These are phyloP conservation scores for Nesogale talazaci DNA, from an alignment of 2,113 vertebrate species.

Conservation along the genomic window DNA sequence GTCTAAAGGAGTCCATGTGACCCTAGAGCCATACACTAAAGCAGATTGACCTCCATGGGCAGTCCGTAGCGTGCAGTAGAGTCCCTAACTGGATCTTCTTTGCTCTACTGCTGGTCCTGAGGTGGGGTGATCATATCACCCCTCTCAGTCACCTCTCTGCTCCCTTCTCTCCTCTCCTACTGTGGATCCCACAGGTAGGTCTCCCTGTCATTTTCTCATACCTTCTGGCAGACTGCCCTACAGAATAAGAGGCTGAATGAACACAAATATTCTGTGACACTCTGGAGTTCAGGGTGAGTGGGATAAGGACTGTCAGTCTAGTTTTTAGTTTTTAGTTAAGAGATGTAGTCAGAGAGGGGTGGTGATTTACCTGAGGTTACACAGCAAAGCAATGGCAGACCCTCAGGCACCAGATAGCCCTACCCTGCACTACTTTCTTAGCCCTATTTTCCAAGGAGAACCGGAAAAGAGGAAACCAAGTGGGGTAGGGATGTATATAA, in stretches of 20 bases:
- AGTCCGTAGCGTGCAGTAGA: background rate
- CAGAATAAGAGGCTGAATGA: background rate
- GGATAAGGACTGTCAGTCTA: background rate
- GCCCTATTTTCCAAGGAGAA: conserved; percentile 25
- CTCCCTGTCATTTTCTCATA: conserved; percentile 12
- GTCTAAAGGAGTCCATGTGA: background rate
- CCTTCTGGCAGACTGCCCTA: background rate
- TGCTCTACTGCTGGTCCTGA: background rate
- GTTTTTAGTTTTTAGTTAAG: conserved; percentile 32
- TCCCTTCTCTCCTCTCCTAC: background rate
- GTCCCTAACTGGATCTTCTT: background rate
- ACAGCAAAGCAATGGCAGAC: background rate
- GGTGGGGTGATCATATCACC: background rate
- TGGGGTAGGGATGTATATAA: background rate
- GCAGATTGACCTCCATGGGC: background rate
- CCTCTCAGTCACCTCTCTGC: background rate
- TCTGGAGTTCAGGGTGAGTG: too few species aligned
- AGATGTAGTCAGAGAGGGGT: conserved; percentile 34
- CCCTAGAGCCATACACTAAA: background rate
- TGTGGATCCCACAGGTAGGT: background rate
- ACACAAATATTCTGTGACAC: conserved; percentile 16
- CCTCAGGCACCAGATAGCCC: background rate
- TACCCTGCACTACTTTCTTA: conserved; percentile 19
- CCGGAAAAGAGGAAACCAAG: conserved; percentile 14
- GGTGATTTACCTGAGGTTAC: conserved; percentile 28